A percentile compares a stretch with the other conserved stretches of the same genome.
Evolutionary conservation across 1,140 invertebrate species (phyloP).

Genomic region (Drosophila oshimai): DNA sequence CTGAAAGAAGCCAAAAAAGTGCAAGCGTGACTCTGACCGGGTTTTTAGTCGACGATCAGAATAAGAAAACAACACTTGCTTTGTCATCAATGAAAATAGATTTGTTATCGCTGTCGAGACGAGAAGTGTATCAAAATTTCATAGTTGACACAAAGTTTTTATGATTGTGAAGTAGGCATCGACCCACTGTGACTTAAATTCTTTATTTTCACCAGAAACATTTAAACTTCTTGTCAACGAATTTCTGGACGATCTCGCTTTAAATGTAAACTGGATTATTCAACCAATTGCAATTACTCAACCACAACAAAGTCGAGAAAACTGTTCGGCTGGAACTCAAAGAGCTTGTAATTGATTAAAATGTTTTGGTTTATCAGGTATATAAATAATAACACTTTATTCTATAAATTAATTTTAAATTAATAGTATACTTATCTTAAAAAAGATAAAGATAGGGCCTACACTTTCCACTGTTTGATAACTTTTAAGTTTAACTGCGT

Average conservation of each 20-base stretch:
- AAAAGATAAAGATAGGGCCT: slow-evolving; percentile 12
- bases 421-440: slow-evolving; percentile 41
- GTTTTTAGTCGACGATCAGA: slow-evolving; percentile 17
- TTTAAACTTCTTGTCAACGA: neutral
- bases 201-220: neutral
- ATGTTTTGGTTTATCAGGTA: neutral
- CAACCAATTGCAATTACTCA: no score
- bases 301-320: neutral
- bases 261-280: neutral
- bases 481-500: no score
- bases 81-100: slow-evolving; percentile 20
- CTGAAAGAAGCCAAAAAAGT: slow-evolving; percentile 56
- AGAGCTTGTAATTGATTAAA: no score
- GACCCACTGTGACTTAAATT: neutral
- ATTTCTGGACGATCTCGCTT: neutral
- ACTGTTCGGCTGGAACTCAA: no score
- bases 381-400: slow-evolving; percentile 20
- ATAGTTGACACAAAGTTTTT: neutral
- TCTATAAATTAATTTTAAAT: slow-evolving; percentile 33
- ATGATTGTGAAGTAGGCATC: neutral
- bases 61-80: slow-evolving; percentile 10
- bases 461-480: no score
- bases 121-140: neutral
- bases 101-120: neutral
- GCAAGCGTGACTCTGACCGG: slow-evolving; percentile 25